phyloP scores from a whole-genome alignment of 2,797 vertebrate species.

The Tarsius wallacei region DNA sequence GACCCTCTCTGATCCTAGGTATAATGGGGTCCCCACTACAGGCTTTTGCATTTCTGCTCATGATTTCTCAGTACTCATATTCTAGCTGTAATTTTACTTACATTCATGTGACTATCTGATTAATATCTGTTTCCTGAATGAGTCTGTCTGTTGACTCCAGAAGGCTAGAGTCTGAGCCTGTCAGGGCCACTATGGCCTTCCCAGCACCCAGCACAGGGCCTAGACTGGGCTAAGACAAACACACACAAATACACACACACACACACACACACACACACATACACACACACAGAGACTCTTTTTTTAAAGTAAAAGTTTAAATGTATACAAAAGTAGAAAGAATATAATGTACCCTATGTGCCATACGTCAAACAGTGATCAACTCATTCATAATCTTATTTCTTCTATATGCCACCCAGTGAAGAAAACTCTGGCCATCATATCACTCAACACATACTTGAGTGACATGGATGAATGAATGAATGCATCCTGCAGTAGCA shows the following conservation, averaged over 20 bases:
- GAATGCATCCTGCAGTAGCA: not conserved
- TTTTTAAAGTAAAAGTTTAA: constrained; percentile 26
- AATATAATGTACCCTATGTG: not conserved
- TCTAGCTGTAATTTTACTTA: not conserved
- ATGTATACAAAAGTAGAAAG: not conserved
- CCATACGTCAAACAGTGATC: not conserved
- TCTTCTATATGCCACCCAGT: not conserved
- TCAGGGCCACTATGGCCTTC: not conserved
- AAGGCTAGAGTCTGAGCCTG: not conserved
- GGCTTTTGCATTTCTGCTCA: not conserved
- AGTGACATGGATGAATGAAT: not conserved
- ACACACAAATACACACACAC: not conserved
- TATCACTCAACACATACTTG: not conserved
- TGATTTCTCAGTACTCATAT: not conserved
- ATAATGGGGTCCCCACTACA: not conserved
- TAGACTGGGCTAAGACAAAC: not conserved
- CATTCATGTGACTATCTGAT: constrained; percentile 64
- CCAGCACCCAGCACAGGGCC: not conserved
- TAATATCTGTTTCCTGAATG: constrained; percentile 62
- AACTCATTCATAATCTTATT: constrained; percentile 19
- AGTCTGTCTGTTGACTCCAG: not conserved
- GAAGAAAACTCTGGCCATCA: not conserved
- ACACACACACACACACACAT: not conserved
- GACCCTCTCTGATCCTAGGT: not conserved
- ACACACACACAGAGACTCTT: not conserved